phyloP scores from a whole-genome alignment of 2,113 vertebrate species.

The Sarotherodon lohbergeri region DNA sequence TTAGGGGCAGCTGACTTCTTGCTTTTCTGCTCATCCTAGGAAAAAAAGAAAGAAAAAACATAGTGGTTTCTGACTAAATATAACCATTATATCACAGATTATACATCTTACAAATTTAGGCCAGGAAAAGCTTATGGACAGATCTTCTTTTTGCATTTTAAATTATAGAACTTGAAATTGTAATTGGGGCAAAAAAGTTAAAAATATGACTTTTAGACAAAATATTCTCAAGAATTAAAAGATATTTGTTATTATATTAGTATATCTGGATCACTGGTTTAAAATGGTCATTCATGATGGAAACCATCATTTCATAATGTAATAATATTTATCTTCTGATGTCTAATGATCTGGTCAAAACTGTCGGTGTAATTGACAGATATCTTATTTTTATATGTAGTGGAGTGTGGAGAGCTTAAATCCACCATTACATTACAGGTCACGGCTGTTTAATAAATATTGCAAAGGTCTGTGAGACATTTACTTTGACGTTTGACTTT shows the following conservation, averaged over 20 bases:
- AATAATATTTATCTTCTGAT: neutral
- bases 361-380: neutral
- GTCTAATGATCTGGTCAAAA: neutral
- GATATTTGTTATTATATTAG: neutral
- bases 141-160: neutral
- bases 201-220: neutral
- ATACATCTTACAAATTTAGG: neutral
- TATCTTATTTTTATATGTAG: neutral
- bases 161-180: neutral
- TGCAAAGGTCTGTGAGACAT: neutral
- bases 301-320: neutral
- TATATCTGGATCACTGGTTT: neutral
- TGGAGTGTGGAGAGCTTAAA: neutral
- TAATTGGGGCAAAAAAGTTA: neutral
- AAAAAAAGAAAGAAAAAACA: neutral
- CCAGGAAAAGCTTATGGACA: neutral
- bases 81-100: neutral
- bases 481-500: neutral
- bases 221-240: neutral
- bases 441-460: neutral
- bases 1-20: slow-evolving; percentile 76
- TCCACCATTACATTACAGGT: neutral
- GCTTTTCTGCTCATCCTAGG: slow-evolving; percentile 80
- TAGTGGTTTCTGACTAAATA: neutral
- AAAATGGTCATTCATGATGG: neutral